phyloP scores from a whole-genome alignment of 2,113 vertebrate species.

The Sander vitreus region DNA sequence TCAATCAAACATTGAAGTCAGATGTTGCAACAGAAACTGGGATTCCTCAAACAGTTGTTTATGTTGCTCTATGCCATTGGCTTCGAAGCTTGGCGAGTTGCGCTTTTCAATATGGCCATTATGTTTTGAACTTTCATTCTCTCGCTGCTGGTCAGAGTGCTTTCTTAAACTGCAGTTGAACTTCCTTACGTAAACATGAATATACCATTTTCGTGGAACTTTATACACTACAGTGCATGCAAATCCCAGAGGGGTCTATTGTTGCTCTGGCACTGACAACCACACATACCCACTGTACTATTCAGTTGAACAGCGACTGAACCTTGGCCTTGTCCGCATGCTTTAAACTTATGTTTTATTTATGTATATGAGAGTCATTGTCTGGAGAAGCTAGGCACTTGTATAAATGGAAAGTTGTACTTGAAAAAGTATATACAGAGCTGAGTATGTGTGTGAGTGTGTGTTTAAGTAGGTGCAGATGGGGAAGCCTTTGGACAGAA shows the following conservation, averaged over 20 bases:
- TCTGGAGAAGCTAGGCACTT: constrained; percentile 26
- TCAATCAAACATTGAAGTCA: constrained; percentile 7
- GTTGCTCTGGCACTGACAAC: neutral
- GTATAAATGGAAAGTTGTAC: constrained; percentile 6
- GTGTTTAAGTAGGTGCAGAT: neutral
- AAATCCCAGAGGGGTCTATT: constrained; percentile 2
- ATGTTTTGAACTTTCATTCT: neutral
- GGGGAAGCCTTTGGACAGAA: constrained; percentile 12
- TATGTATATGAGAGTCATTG: constrained; percentile 34
- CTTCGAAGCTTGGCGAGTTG: neutral
- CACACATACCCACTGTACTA: constrained; percentile 24
- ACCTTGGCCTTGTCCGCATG: neutral
- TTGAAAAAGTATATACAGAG: constrained; percentile 8
- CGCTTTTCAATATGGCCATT: neutral
- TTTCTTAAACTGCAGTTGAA: constrained; percentile 40
- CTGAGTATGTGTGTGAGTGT: neutral
- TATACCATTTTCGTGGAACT: constrained; percentile 6
- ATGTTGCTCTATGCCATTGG: neutral
- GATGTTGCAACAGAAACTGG: constrained; percentile 2
- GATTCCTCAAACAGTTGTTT: neutral
- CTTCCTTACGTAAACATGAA: constrained; percentile 12
- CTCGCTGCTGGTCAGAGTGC: neutral
- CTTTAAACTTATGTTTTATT: constrained; percentile 48
- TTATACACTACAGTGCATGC: neutral
- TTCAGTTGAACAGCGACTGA: constrained; percentile 29